Conservation (phyloP, 1,140 invertebrate genomes). For the Trypoxylus dichotomus region DNA sequence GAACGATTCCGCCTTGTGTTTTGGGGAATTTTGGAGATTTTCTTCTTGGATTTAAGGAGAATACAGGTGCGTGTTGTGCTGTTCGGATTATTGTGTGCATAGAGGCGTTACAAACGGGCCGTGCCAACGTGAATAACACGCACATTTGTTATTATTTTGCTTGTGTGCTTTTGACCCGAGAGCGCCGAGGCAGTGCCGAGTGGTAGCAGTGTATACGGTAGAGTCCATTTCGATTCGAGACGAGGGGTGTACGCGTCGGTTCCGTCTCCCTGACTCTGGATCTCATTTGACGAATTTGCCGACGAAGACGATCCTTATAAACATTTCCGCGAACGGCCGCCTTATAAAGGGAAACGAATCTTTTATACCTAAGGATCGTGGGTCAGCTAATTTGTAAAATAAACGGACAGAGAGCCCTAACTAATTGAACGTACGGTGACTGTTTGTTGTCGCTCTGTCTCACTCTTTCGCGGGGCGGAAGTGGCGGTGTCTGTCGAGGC, state of each 20-base stretch:
- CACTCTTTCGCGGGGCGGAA: conserved; percentile 41
- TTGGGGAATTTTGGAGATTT: conserved; percentile 14
- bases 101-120: conserved; percentile 7
- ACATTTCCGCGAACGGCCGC: not conserved
- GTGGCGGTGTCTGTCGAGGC: conserved; percentile 42
- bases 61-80: conserved; percentile 10
- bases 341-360: not conserved
- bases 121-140: conserved; percentile 57
- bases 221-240: conserved; percentile 45
- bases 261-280: conserved; percentile 28
- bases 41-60: not conserved
- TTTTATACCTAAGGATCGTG: conserved; percentile 17
- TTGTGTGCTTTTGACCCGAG: conserved; percentile 58
- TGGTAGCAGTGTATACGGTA: conserved; percentile 42
- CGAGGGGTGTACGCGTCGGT: conserved; percentile 37
- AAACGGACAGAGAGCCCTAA: conserved; percentile 11
- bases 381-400: conserved; percentile 24
- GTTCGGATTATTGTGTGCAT: conserved; percentile 25
- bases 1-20: conserved; percentile 19
- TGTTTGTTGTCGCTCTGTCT: conserved; percentile 45
- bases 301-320: conserved; percentile 17
- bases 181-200: conserved; percentile 25
- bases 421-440: conserved; percentile 30
- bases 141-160: conserved; percentile 67
- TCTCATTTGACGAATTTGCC: conserved; percentile 30